phyloP scores from a whole-genome alignment of 2,888 invertebrate genomes.

The Ecdyonurus torrentis region DNA sequence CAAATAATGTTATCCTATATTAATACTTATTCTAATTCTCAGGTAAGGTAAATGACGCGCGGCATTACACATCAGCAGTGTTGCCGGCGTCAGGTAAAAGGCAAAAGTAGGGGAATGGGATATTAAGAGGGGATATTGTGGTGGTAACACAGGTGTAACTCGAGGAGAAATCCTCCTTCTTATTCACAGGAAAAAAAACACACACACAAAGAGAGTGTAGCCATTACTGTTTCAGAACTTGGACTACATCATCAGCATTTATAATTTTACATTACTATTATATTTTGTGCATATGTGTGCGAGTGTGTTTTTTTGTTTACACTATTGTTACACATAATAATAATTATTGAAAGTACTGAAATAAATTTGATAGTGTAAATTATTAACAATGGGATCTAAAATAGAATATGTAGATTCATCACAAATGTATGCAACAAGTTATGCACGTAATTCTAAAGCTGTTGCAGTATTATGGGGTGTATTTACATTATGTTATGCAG shows the following conservation, averaged over 20 bases:
- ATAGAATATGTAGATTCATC: constrained; percentile 84
- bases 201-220: not conserved
- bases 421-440: constrained; percentile 79
- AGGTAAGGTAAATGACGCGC: no score
- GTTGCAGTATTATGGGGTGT: constrained; percentile 96
- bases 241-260: no score
- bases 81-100: not conserved
- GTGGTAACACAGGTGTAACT: not conserved
- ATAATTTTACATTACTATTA: no score
- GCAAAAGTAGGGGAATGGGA: no score
- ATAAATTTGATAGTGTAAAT: not conserved
- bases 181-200: not conserved
- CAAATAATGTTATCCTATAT: no score
- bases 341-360: no score
- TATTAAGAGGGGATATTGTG: not conserved
- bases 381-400: constrained; percentile 61
- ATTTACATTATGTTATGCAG: constrained; percentile 92
- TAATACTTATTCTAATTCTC: no score
- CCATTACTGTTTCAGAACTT: no score
- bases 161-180: not conserved
- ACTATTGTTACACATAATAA: no score
- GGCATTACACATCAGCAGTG: no score
- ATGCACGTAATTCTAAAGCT: constrained; percentile 82
- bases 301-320: no score
- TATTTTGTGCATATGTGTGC: no score